Conservation (phyloP, 1,140 invertebrate genomes). For the Drosophila sulfurigaster region DNA sequence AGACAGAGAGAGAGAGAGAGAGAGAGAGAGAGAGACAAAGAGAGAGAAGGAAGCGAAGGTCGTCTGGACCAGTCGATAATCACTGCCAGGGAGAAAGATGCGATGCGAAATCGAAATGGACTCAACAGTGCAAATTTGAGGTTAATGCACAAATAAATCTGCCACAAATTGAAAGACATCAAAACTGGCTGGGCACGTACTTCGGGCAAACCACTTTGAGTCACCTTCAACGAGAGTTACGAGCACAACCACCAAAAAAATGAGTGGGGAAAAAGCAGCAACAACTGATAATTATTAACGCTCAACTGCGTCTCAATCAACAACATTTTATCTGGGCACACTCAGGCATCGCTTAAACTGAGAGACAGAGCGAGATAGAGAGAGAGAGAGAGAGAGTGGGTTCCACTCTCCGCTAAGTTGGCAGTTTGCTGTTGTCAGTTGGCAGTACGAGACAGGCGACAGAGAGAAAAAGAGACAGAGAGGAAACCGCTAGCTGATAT, state of each 20-base stretch:
- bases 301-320: slow-evolving; percentile 80
- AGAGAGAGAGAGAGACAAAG: too few species aligned
- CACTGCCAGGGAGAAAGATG: slow-evolving; percentile 41
- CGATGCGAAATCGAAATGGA: slow-evolving; percentile 55
- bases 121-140: slow-evolving; percentile 76
- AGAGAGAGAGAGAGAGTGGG: background rate
- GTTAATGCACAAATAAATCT: slow-evolving; percentile 83
- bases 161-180: slow-evolving; percentile 79
- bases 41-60: background rate
- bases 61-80: slow-evolving; percentile 58
- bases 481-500: slow-evolving; percentile 72
- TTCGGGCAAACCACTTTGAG: slow-evolving; percentile 10
- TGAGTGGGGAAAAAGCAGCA: background rate
- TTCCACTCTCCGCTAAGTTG: background rate
- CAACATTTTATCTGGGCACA: slow-evolving; percentile 77
- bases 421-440: background rate
- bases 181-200: slow-evolving; percentile 57
- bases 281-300: slow-evolving; percentile 81
- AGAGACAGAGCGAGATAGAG: background rate
- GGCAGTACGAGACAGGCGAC: background rate
- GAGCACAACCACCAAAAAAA: slow-evolving; percentile 18
- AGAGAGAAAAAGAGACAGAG: slow-evolving; percentile 23
- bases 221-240: slow-evolving; percentile 5
- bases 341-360: slow-evolving; percentile 24
- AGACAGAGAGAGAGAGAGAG: background rate